Evolutionary conservation across 2,888 invertebrate species (phyloP).

Genomic region (Coelinius sp.): DNA sequence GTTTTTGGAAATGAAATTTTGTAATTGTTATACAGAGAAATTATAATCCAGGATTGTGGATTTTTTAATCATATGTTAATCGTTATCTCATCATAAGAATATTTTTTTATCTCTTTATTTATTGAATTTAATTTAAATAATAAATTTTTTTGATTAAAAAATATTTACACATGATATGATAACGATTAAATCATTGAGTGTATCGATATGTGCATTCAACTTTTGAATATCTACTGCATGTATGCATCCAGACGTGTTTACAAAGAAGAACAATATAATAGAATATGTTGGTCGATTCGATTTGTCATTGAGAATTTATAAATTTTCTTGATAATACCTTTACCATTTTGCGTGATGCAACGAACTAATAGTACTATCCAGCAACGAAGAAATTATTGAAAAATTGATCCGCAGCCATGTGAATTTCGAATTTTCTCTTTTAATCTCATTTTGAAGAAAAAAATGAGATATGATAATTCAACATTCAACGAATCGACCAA

Average conservation of each 20-base stretch:
- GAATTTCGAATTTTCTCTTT: neutral
- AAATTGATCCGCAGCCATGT: neutral
- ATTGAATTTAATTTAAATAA: neutral
- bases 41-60: slow-evolving; percentile 1
- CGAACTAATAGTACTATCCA: neutral
- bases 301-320: neutral
- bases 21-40: slow-evolving; percentile 12
- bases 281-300: slow-evolving; percentile 6
- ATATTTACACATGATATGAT: neutral
- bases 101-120: neutral
- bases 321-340: neutral
- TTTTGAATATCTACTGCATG: slow-evolving; percentile 17
- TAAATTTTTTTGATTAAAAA: neutral
- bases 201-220: slow-evolving; percentile 10
- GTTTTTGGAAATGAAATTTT: slow-evolving; percentile 9
- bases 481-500: slow-evolving; percentile 35
- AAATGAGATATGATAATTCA: neutral
- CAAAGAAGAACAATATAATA: too few relatives aligned
- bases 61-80: neutral
- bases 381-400: neutral
- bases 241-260: slow-evolving; percentile 14
- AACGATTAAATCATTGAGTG: slow-evolving; percentile 5
- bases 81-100: slow-evolving; percentile 1
- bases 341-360: neutral
- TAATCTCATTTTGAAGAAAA: neutral